Evolutionary conservation across 1,140 invertebrate genomes (phyloP).

Genomic region (Drosophila pachea): DNA sequence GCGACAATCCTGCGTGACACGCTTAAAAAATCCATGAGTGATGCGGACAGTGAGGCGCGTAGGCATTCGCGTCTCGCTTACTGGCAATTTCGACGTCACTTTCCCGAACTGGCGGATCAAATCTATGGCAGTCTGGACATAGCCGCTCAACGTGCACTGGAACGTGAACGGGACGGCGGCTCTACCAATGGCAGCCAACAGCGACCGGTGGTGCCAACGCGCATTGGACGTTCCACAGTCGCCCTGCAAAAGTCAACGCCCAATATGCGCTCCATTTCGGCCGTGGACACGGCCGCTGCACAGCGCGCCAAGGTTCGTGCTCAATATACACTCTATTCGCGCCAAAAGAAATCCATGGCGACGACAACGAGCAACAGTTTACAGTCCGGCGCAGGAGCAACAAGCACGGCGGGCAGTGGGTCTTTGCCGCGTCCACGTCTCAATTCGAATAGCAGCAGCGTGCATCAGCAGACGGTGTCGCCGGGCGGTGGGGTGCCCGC

Average conservation of each 20-base stretch:
- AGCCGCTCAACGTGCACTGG: slow-evolving; percentile 90
- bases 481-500: slow-evolving; percentile 81
- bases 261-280: slow-evolving; percentile 90
- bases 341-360: slow-evolving; percentile 82
- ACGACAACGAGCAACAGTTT: slow-evolving; percentile 68
- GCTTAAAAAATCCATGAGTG: slow-evolving; percentile 92
- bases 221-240: slow-evolving; percentile 61
- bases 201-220: slow-evolving; percentile 48
- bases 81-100: slow-evolving; percentile 93
- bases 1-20: slow-evolving; percentile 88
- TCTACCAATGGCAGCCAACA: slow-evolving; percentile 15
- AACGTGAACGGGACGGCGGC: slow-evolving; percentile 81
- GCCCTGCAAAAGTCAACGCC: slow-evolving; percentile 69
- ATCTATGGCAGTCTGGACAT: slow-evolving; percentile 91
- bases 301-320: slow-evolving; percentile 90
- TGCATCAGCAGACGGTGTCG: slow-evolving; percentile 15
- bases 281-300: slow-evolving; percentile 93
- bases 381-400: slow-evolving; percentile 79
- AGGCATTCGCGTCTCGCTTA: slow-evolving; percentile 90
- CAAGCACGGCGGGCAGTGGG: slow-evolving; percentile 79
- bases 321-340: slow-evolving; percentile 87
- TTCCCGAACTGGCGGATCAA: slow-evolving; percentile 92
- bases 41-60: slow-evolving; percentile 94
- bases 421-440: slow-evolving; percentile 52
- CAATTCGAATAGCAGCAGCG: slow-evolving; percentile 49